Evolutionary conservation across 2,113 vertebrate species (phyloP).

Genomic region (Cavia aperea): DNA sequence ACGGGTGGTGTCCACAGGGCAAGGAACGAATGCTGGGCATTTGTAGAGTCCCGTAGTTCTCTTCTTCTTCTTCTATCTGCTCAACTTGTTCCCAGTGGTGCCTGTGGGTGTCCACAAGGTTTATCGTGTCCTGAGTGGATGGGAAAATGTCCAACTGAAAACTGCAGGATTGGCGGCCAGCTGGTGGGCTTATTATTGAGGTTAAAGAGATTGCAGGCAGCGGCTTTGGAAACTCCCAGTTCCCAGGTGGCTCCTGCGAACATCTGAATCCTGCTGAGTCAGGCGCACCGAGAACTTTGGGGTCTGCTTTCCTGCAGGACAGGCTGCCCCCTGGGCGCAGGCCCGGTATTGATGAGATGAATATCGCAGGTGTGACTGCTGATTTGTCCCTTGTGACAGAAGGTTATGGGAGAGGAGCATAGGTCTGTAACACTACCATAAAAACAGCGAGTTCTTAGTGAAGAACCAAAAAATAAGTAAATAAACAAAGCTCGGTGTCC

Average conservation of each 20-base stretch:
- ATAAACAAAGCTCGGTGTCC: neutral
- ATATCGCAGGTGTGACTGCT: constrained; percentile 28
- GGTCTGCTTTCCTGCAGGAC: neutral
- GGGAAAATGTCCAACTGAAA: neutral
- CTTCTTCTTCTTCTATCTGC: neutral
- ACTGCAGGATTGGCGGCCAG: neutral
- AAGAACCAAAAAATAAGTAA: neutral
- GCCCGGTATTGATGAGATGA: constrained; percentile 35
- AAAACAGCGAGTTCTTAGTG: constrained; percentile 2
- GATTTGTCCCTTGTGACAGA: constrained; percentile 15
- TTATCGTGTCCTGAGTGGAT: neutral
- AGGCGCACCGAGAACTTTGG: neutral
- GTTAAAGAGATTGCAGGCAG: neutral
- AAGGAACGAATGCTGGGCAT: neutral
- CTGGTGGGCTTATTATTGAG: neutral
- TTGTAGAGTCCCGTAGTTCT: neutral
- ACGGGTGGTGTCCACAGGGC: neutral
- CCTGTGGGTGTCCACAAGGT: neutral
- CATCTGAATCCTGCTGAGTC: neutral
- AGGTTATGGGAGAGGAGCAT: neutral
- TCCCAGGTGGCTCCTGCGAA: neutral
- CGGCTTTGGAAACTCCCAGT: neutral
- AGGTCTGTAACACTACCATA: constrained; percentile 14
- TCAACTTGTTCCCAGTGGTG: neutral
- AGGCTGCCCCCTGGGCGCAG: constrained; percentile 51